Evolutionary conservation across 2,797 vertebrate species (phyloP).

Genomic region (Lepilemur septentrionalis): DNA sequence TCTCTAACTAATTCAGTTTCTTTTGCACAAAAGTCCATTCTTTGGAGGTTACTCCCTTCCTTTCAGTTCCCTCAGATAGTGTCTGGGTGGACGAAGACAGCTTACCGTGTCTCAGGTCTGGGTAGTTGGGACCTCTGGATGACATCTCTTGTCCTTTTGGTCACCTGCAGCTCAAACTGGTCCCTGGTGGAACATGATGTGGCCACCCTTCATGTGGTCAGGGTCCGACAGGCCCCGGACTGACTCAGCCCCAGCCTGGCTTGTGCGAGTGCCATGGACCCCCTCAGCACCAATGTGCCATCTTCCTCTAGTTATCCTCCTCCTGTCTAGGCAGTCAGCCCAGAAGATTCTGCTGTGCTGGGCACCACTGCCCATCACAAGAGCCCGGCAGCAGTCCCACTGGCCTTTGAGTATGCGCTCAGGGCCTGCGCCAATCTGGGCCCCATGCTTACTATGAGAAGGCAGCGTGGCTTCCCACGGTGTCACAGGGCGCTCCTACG

Average conservation of each 20-base stretch:
- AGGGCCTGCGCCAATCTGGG: not conserved
- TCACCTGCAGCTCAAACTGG: not conserved
- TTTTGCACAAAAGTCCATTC: not conserved
- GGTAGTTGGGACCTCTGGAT: not conserved
- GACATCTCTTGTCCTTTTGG: not conserved
- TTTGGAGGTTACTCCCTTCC: not conserved
- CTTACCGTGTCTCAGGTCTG: not conserved
- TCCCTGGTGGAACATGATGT: not conserved
- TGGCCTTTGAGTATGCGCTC: not conserved
- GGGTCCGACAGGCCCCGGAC: not conserved
- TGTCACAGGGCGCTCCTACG: not conserved
- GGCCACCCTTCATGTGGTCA: not conserved
- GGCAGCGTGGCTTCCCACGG: not conserved
- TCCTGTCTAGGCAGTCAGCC: not conserved
- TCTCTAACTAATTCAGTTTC: not conserved
- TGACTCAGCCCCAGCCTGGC: not conserved
- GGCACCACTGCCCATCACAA: not conserved
- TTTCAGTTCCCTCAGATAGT: not conserved
- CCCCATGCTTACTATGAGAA: not conserved
- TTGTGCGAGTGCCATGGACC: not conserved
- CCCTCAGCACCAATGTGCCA: not conserved
- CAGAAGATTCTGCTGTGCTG: not conserved
- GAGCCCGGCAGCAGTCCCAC: not conserved
- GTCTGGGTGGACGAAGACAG: not conserved
- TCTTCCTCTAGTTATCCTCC: not conserved